phyloP scores from a whole-genome alignment of 2,113 vertebrate genomes.

The Mohoua ochrocephala region DNA sequence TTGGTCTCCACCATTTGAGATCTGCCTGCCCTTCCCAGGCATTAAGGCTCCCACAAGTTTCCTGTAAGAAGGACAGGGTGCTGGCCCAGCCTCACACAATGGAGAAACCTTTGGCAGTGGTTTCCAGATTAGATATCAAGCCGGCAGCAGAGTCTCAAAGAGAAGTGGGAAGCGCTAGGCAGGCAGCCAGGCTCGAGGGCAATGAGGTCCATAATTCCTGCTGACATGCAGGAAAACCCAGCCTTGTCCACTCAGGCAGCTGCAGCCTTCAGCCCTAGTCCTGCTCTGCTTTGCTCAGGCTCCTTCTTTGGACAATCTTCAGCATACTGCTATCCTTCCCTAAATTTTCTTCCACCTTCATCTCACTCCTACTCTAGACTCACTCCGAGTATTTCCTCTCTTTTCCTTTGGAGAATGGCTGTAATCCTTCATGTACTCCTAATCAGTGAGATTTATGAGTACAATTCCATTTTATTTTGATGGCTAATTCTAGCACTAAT shows the following conservation, averaged over 20 bases:
- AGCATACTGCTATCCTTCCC: not conserved
- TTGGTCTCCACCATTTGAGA: not conserved
- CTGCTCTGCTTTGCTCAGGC: not conserved
- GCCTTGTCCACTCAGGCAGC: not conserved
- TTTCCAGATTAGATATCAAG: not conserved
- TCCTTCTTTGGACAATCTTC: not conserved
- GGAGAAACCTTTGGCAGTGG: not conserved
- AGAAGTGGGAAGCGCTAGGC: not conserved
- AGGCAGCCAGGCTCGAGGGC: not conserved
- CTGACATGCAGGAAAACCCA: not conserved
- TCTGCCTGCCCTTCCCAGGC: not conserved
- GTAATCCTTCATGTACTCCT: conserved; percentile 1
- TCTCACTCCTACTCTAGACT: not conserved
- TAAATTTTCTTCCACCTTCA: not conserved
- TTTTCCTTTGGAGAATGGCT: not conserved
- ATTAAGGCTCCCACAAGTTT: not conserved
- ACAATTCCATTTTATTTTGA: conserved; percentile 54
- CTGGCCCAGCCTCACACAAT: not conserved
- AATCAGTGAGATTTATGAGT: conserved; percentile 45
- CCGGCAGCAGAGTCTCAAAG: rapidly evolving
- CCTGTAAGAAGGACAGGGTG: not conserved
- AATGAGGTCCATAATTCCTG: not conserved
- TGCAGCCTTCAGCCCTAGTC: not conserved
- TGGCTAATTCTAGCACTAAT: conserved; percentile 40
- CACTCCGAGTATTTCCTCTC: not conserved